phyloP scores from a whole-genome alignment of 2,797 vertebrate genomes.

The Pampus argenteus region DNA sequence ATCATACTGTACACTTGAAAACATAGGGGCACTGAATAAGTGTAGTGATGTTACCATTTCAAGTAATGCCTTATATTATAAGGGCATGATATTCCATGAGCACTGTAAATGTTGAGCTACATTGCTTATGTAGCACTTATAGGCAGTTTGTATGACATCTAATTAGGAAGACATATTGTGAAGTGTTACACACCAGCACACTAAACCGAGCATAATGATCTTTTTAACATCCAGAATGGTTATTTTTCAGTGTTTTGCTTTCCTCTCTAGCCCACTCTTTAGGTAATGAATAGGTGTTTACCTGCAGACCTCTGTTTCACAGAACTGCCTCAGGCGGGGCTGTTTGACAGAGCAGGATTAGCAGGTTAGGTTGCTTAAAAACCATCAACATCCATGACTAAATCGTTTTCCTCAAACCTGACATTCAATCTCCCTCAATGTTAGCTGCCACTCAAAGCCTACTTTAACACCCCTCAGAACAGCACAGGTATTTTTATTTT shows the following conservation, averaged over 20 bases:
- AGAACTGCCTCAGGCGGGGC: constrained; percentile 8
- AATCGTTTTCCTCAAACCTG: not conserved
- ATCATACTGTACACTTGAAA: constrained; percentile 75
- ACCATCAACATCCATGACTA: constrained; percentile 2
- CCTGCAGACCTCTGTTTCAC: constrained; percentile 25
- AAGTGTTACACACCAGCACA: constrained; percentile 62
- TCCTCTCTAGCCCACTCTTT: constrained; percentile 37
- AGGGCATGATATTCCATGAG: constrained; percentile 75
- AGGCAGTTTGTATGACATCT: constrained; percentile 62
- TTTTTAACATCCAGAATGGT: constrained; percentile 61
- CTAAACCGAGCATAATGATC: constrained; percentile 34
- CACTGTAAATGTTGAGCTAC: constrained; percentile 67
- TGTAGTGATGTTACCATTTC: constrained; percentile 67
- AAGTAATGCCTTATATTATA: constrained; percentile 66
- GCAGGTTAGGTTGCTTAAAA: constrained; percentile 5
- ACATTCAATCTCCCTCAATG: not conserved
- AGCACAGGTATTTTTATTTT: constrained; percentile 31
- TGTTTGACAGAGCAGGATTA: constrained; percentile 38
- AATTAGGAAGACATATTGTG: constrained; percentile 47
- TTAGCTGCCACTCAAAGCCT: constrained; percentile 6
- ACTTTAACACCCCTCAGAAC: constrained; percentile 9
- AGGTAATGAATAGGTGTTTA: constrained; percentile 52
- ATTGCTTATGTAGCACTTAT: constrained; percentile 55
- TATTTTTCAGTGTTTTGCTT: constrained; percentile 61
- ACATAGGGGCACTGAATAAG: constrained; percentile 35